These are phyloP conservation scores for Leucoraja ocellata DNA, from an alignment of 2,797 vertebrate species.

Conservation along the genomic window DNA sequence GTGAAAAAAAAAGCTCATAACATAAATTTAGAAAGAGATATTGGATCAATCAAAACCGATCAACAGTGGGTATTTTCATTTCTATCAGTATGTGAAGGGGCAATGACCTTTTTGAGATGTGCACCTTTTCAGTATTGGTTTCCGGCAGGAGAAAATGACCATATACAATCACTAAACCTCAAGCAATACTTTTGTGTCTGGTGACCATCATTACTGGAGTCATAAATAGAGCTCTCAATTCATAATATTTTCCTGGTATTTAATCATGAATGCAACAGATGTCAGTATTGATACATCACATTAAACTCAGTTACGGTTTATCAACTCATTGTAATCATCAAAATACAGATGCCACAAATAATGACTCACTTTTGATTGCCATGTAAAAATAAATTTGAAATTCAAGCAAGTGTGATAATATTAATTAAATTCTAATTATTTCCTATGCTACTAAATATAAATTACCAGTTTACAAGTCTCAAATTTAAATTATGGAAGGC, in stretches of 20 bases:
- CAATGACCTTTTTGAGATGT: neutral
- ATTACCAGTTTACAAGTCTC: neutral
- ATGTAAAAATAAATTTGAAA: constrained; percentile 20
- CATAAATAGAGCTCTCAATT: neutral
- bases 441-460: neutral
- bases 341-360: neutral
- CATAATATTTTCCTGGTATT: neutral
- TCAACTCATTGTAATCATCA: neutral
- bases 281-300: neutral
- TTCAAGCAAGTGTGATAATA: constrained; percentile 3
- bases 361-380: constrained; percentile 30
- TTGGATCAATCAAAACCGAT: neutral
- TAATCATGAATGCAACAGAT: neutral
- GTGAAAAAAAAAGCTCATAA: neutral
- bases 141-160: neutral
- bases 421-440: constrained; percentile 31
- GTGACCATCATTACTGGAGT: neutral
- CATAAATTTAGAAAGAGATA: neutral
- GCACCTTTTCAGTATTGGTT: neutral
- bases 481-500: constrained; percentile 10
- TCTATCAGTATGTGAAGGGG: too few species aligned
- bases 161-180: neutral
- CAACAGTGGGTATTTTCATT: neutral
- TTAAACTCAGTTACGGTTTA: neutral
- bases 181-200: neutral